phyloP scores from a whole-genome alignment of 2,888 invertebrate genomes.

The Drosophila barbarae region DNA sequence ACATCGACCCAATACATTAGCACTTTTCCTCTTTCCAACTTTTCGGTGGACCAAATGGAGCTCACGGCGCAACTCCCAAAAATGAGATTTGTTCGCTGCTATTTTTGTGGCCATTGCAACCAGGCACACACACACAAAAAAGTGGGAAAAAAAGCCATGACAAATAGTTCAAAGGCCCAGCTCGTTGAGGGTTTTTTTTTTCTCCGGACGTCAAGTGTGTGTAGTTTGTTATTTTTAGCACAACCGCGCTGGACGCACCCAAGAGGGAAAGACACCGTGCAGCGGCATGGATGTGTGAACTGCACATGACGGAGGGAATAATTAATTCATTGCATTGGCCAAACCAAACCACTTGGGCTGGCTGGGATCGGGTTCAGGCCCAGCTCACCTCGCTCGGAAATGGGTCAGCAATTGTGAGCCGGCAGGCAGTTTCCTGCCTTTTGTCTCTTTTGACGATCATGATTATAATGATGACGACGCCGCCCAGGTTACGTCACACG shows the following conservation, averaged over 20 bases:
- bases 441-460: slow-evolving; percentile 56
- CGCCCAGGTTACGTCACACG: slow-evolving; percentile 31
- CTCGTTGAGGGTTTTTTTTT: slow-evolving; percentile 57
- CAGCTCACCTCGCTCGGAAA: slow-evolving; percentile 41
- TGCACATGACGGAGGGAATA: slow-evolving; percentile 53
- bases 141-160: slow-evolving; percentile 48
- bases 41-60: slow-evolving; percentile 53
- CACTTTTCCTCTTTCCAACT: slow-evolving; percentile 1
- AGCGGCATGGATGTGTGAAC: neutral
- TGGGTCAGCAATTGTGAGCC: slow-evolving; percentile 69
- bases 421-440: slow-evolving; percentile 61
- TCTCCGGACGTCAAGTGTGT: slow-evolving; percentile 50
- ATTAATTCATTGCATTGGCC: slow-evolving; percentile 69
- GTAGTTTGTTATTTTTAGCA: slow-evolving; percentile 47
- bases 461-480: slow-evolving; percentile 12
- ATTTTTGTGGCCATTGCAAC: slow-evolving; percentile 66
- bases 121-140: slow-evolving; percentile 28
- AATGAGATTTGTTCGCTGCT: slow-evolving; percentile 70
- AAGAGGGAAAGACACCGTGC: slow-evolving; percentile 4
- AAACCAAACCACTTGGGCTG: slow-evolving; percentile 53
- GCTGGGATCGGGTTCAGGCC: slow-evolving; percentile 8
- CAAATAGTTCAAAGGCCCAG: slow-evolving; percentile 65
- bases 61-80: slow-evolving; percentile 63
- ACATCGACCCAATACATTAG: neutral
- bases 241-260: slow-evolving; percentile 36